These are phyloP conservation scores for Zaprionus capensis DNA, from an alignment of 1,140 invertebrate species.

Conservation along the genomic window DNA sequence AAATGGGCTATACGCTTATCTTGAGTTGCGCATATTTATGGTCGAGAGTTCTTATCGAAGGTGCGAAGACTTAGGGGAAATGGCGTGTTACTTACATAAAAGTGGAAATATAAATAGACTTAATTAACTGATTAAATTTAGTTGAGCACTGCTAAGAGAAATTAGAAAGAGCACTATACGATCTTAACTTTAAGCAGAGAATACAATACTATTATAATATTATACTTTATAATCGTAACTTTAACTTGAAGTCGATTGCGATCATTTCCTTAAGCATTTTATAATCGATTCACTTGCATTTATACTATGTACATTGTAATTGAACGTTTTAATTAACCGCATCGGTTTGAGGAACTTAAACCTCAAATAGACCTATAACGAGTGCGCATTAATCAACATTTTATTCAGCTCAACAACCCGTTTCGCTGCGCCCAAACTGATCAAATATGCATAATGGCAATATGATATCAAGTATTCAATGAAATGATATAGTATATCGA, in stretches of 20 bases:
- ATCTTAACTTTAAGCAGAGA: neutral
- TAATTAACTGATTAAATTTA: neutral
- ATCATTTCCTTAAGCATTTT: neutral
- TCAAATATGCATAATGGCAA: constrained; percentile 19
- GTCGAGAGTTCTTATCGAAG: constrained; percentile 2
- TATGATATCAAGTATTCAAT: constrained; percentile 10
- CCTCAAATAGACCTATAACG: neutral
- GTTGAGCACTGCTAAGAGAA: neutral
- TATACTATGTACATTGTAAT: neutral
- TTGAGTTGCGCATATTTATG: constrained; percentile 5
- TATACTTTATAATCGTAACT: neutral
- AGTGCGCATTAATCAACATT: constrained; percentile 29
- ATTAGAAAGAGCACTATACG: neutral
- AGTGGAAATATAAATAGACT: neutral
- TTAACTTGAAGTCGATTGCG: neutral
- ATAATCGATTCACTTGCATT: neutral
- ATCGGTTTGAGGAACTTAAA: constrained; percentile 17
- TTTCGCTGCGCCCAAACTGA: constrained; percentile 2
- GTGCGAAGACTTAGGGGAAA: neutral
- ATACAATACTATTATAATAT: too few species aligned
- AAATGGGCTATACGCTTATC: constrained; percentile 24
- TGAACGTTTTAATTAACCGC: constrained; percentile 11
- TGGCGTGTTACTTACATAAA: neutral
- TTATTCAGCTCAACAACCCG: constrained; percentile 12
- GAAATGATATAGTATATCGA: neutral